These are phyloP conservation scores for Aurelia coerulea DNA, from an alignment of 30 jellyfish, hydroid and myxozoan genomes.

Conservation along the genomic window DNA sequence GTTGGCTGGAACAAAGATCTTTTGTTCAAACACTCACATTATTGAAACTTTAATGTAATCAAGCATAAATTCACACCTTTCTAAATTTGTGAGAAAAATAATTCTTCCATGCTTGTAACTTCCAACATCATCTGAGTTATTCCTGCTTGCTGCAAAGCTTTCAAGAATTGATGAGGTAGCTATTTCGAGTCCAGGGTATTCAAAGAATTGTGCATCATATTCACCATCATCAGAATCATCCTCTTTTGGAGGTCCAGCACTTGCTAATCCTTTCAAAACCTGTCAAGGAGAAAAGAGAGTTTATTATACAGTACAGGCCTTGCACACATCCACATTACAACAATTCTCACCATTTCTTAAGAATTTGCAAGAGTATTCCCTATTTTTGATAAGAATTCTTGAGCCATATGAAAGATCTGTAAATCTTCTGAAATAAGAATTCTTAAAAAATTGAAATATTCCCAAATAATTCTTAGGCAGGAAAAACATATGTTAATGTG, in stretches of 20 bases:
- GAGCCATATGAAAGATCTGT: too few species aligned
- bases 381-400: too few species aligned
- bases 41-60: neutral
- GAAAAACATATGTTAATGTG: too few species aligned
- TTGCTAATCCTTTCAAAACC: conserved; percentile 78
- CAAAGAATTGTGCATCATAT: conserved; percentile 15
- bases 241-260: conserved; percentile 65
- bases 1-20: too few species aligned
- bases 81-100: conserved; percentile 54
- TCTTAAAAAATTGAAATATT: too few species aligned
- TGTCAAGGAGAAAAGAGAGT: neutral
- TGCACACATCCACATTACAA: neutral
- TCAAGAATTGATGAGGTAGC: conserved; percentile 63
- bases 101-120: conserved; percentile 42
- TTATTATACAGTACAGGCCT: neutral
- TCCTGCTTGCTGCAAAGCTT: neutral
- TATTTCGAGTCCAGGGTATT: conserved; percentile 68
- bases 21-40: too few species aligned
- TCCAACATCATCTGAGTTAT: conserved; percentile 1
- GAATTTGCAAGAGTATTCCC: neutral
- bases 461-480: too few species aligned
- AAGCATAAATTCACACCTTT: conserved; percentile 21
- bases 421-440: too few species aligned
- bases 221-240: conserved; percentile 21
- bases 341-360: neutral